Evolutionary conservation across 2,888 invertebrate species (phyloP).

Genomic region (Pelosia muscerda): DNA sequence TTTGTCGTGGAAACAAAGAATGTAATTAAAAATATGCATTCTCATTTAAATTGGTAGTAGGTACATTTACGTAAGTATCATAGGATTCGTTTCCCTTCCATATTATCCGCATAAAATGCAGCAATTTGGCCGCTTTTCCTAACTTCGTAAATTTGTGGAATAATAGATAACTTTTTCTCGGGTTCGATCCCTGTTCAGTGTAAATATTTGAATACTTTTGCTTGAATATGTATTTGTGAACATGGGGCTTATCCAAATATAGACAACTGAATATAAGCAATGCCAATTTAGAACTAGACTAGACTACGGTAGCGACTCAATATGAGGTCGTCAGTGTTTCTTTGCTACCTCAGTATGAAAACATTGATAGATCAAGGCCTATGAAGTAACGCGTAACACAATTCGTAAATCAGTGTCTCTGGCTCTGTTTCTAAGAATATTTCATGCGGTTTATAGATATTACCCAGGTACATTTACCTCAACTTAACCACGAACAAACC

Average conservation of each 20-base stretch:
- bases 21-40: slow-evolving; percentile 17
- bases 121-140: slow-evolving; percentile 1
- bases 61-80: slow-evolving; percentile 23
- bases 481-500: slow-evolving; percentile 44
- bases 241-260: too few species aligned
- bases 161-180: background rate
- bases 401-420: slow-evolving; percentile 8
- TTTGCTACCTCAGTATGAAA: background rate
- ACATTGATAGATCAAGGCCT: background rate
- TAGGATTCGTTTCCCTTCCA: slow-evolving; percentile 4
- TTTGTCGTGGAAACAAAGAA: slow-evolving; percentile 18
- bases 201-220: background rate
- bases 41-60: slow-evolving; percentile 21
- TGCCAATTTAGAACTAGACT: too few species aligned
- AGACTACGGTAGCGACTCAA: background rate
- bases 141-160: background rate
- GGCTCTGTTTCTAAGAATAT: slow-evolving; percentile 14
- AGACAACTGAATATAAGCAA: too few species aligned
- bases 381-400: background rate
- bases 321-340: background rate
- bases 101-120: slow-evolving; percentile 18
- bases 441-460: background rate
- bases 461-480: slow-evolving; percentile 12
- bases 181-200: background rate
- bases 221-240: background rate